A percentile compares a stretch with the other conserved stretches of the same genome.
phyloP scores from a whole-genome alignment of 2,113 vertebrate genomes.

The Hemicordylus capensis region DNA sequence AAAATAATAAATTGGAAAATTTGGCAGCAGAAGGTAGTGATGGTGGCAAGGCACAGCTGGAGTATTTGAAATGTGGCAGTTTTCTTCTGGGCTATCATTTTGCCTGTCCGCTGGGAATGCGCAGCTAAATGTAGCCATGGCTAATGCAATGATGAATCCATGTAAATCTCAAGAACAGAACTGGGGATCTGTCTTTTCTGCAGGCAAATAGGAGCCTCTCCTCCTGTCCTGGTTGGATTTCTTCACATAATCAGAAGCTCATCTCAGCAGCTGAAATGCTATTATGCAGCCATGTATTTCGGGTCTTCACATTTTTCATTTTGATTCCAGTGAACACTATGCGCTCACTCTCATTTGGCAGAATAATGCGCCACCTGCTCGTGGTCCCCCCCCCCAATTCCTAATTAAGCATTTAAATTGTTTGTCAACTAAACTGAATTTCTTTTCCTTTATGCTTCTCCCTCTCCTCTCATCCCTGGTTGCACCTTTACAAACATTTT shows the following conservation, averaged over 20 bases:
- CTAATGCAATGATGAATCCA: constrained; percentile 70
- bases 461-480: constrained; percentile 36
- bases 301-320: constrained; percentile 62
- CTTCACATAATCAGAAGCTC: constrained; percentile 37
- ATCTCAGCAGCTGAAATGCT: constrained; percentile 32
- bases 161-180: constrained; percentile 57
- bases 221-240: constrained; percentile 47
- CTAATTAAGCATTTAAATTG: constrained; percentile 72
- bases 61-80: constrained; percentile 73
- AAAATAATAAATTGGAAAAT: constrained; percentile 72
- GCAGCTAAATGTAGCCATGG: constrained; percentile 65
- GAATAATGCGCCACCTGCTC: constrained; percentile 74
- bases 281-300: constrained; percentile 48
- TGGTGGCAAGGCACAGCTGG: constrained; percentile 74
- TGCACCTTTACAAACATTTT: constrained; percentile 64
- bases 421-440: constrained; percentile 70
- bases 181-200: constrained; percentile 48
- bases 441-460: constrained; percentile 53
- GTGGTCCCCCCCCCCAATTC: constrained; percentile 26
- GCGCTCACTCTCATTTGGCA: constrained; percentile 63
- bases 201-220: constrained; percentile 44
- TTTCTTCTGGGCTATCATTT: constrained; percentile 73
- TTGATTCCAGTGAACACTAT: constrained; percentile 47
- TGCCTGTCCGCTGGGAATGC: constrained; percentile 63
- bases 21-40: constrained; percentile 68